Evolutionary conservation across 2,113 vertebrate genomes (phyloP), one percentile per base, ranked within the genome.

Genomic region (Podarcis cretensis): DNA sequence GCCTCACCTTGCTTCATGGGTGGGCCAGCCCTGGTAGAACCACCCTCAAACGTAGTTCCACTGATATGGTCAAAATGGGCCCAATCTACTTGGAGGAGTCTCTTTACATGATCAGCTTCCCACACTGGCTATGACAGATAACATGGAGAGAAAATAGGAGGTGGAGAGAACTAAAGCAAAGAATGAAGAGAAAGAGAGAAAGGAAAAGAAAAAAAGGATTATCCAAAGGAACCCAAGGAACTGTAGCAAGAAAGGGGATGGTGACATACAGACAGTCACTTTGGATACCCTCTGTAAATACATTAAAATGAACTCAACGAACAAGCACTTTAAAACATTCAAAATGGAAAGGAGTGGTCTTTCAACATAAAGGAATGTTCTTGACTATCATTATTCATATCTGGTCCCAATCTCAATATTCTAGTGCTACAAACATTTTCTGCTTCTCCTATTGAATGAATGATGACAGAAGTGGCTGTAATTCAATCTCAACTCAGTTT

Each of bases 401-500:
- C 25, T 81, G 69, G 48, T 32, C 43, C 43, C 10, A 81, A 20
- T 73, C 37, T 73, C 81, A n/a, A 21, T 73, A 30, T 81, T 59
- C 23, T 40, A 63, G 54, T 74, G 10, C 75, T 75, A 40, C 35
- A 82, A 81, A 88, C 59, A 65, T 88, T 82, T 82, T 66, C 25
- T 43, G 21, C 81, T 83, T 3, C 74, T 83, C 21, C 21, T 83
- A 25, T 57, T 66, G 59, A 83, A 75, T 57, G 83, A 4, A 27
- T 48, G 32, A 77, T 76, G 71, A 57, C 8, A 48, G 57, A 63
- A 35, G 85, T 83, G 16, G 6, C 83, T 0, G 1, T 73, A 40
- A 83, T 90, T 87, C 59, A 7, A 77, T 4, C 35, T 80, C 35
- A 83, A 35, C 79, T 75, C 73, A 5, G 1, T 93, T 94, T 92